Evolutionary conservation across 1,140 invertebrate genomes (phyloP), one percentile per base, ranked within the genome.

Genomic region (Zaprionus camerounensis): DNA sequence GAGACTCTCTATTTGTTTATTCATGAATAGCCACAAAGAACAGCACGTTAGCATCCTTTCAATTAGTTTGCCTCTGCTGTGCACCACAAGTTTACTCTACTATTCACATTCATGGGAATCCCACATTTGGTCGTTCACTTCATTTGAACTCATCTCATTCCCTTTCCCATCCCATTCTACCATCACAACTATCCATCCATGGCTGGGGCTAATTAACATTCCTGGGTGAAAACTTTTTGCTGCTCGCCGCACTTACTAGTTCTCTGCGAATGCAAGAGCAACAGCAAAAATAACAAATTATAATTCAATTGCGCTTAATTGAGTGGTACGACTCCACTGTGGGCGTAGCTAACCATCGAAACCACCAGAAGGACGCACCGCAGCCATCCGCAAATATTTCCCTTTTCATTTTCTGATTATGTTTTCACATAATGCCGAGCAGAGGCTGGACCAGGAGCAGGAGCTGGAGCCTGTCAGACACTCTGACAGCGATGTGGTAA

Each of bases 231-330:
- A 17, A 34, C 41, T 13, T 49, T 38, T 71, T 28, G 31, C 31
- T 11, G 11, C 31, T 49, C 49, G 63, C 63, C 5, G 31, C 67
- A 70, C 65, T 62, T 44, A 69, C 38, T 46, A 63, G 59, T 76
- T 71, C 17, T 71, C 20, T 41, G 46, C 11, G 51, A 70, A 64
- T 75, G 67, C 53, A 65, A 51, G 17, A 20, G 41, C 66, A 36
- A 61, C 31, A 61, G 38, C 17, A 20, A 44, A 59, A 44, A 65
- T 31, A 65, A 78, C 71, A 81, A 87, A 88, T 84, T 84, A 81
- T 81, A 78, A 84, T 88, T 87, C 68, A 78, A 84, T 87, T 88
- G 78, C 44, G 72, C 78, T 81, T 87, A 88, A 87, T 87, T 84
- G 74, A 87, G 84, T 88, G 78, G 58, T 73, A 53, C 74, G 67